Evolutionary conservation across 2,888 invertebrate genomes (phyloP).

Genomic region (Nowickia ferox): DNA sequence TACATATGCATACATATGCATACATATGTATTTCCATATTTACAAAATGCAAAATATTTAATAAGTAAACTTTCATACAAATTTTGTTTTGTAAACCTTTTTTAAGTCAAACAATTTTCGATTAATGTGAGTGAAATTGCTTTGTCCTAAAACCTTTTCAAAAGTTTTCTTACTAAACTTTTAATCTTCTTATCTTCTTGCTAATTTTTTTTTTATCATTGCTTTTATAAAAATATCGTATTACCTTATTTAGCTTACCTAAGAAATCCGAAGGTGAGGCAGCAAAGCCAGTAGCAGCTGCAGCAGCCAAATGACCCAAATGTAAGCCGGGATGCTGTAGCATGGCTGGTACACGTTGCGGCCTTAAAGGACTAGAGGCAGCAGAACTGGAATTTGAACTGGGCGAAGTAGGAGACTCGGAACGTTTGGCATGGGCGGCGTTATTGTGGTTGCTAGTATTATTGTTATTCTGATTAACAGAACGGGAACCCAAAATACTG

Average conservation of each 20-base stretch:
- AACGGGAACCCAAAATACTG: conserved; percentile 88
- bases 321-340: conserved; percentile 85
- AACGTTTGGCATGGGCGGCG: conserved; percentile 76
- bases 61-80: too few relatives aligned
- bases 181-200: conserved; percentile 58
- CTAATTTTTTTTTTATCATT: neutral
- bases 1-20: too few relatives aligned
- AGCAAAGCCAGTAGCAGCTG: conserved; percentile 86
- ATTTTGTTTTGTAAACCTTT: too few relatives aligned
- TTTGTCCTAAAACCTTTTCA: neutral
- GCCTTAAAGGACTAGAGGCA: conserved; percentile 84
- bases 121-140: neutral
- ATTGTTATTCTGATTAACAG: conserved; percentile 69
- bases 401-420: conserved; percentile 82
- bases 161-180: conserved; percentile 36
- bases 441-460: conserved; percentile 64
- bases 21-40: too few relatives aligned
- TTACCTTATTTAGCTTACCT: conserved; percentile 85
- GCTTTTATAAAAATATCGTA: conserved; percentile 62
- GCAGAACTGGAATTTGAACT: conserved; percentile 85
- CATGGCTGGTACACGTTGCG: conserved; percentile 83
- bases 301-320: conserved; percentile 86
- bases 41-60: too few relatives aligned
- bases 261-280: conserved; percentile 91
- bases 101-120: too few relatives aligned